Base-by-base conservation (phyloP, 2,113 vertebrate species). In the Seriola dumerili region DNA sequence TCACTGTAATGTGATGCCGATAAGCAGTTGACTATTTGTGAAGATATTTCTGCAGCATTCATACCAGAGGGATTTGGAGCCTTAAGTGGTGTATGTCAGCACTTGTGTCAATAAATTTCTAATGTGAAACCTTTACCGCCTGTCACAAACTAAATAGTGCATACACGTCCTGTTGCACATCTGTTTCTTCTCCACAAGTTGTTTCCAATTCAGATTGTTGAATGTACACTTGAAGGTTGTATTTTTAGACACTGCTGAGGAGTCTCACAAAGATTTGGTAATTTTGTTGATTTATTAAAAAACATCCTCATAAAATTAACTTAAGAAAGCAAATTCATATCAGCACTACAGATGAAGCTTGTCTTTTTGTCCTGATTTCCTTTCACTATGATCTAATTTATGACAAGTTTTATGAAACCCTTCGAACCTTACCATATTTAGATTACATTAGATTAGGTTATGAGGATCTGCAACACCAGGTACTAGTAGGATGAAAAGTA, bases 21-120 rank as follows among this genome's bases (percentile, higher is more conserved):
- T 71, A 75, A 67, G 89, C 65, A 85, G 83, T 84, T 92, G 89
- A 88, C 54, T 29, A 42, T 16, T 74, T 21, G 5, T 57, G 55
- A 75, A 81, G 72, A 85, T 38, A 55, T 86, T 74, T 89, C 32
- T 84, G 82, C 80, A 72, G 66, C 63, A 73, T 63, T 94, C 76
- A 90, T 44, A 62, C 66, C 9, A 48, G 42, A 55, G 71, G 83
- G 88, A 80, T 71, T 83, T 79, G 64, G 1, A 90, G 78, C 50
- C 16, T 64, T 70, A 72, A 76, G 21, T 89, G 80, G 52, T 88
- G n/a, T 23, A 77, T 76, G 59, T 83, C 81, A 81, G 81, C 82
- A 89, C 64, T 78, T 75, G 72, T 72, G 81, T 84, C 87, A 85
- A 86, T 89, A 86, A 64, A 91, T 89, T 81, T 80, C 25, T 63